These are phyloP conservation scores for Papilio protenor DNA, from an alignment of 2,888 invertebrate genomes.

Conservation along the genomic window DNA sequence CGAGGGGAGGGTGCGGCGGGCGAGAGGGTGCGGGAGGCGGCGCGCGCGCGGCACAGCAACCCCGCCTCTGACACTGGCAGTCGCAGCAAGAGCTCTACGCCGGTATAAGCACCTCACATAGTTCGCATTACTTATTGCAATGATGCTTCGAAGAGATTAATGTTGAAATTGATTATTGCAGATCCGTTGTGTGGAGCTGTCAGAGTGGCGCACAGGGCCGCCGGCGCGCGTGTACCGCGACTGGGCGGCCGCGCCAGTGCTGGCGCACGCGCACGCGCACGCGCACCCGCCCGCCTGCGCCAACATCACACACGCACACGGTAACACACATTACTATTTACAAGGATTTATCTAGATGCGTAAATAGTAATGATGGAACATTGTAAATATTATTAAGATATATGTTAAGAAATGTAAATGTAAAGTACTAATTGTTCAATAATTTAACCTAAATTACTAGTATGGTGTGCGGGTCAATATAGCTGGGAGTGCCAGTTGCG, in stretches of 20 bases:
- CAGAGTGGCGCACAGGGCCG: conserved; percentile 72
- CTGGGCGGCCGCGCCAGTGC: conserved; percentile 72
- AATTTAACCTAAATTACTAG: not conserved
- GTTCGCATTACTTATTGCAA: conserved; percentile 4
- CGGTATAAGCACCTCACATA: conserved; percentile 54
- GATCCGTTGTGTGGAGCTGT: conserved; percentile 73
- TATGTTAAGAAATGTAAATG: not conserved
- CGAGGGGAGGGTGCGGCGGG: conserved; percentile 79
- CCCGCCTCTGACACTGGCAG: conserved; percentile 81
- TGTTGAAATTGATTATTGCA: conserved; percentile 45
- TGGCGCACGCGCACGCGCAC: conserved; percentile 55
- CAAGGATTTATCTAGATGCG: not conserved
- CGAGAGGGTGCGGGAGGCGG: conserved; percentile 62
- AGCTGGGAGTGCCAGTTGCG: not conserved
- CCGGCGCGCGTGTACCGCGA: conserved; percentile 85
- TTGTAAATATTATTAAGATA: not conserved
- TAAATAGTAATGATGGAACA: not conserved
- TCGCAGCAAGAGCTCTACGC: conserved; percentile 81
- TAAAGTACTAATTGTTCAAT: not conserved
- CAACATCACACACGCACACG: conserved; percentile 68
- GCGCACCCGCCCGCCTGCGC: conserved; percentile 81
- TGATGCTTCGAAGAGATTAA: not conserved
- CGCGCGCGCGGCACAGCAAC: conserved; percentile 73
- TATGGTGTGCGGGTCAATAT: not conserved
- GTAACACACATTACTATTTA: conserved; percentile 58